Base-by-base conservation (phyloP, 2,888 invertebrate genomes). In the Chrysolina oricalcia region DNA sequence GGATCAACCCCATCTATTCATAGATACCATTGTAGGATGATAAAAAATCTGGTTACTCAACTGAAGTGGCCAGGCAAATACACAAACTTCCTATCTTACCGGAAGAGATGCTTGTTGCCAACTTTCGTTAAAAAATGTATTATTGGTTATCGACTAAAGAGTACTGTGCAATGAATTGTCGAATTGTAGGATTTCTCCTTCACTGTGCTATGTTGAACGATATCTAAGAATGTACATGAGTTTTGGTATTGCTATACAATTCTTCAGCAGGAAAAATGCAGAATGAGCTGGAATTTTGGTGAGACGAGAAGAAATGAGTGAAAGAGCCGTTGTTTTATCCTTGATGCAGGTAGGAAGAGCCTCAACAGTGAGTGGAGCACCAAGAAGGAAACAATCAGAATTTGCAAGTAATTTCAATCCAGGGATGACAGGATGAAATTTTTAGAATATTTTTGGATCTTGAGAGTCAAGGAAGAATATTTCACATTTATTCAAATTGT, bases 181-280 rank as follows among this genome's bases (percentile, higher is more conserved):
- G n/a, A 48, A 48, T 48, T 48, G n/a, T 48, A n/a, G 15, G n/a
- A n/a, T 15, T n/a, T 48, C 48, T n/a, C 17, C 8, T n/a, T 48
- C 17, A n/a, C 48, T 9, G n/a, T 48, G 15, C 48, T n/a, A 48
- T 48, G 48, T 48, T 48, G 48, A 9, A 48, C n/a, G 9, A n/a
- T 9, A 48, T 48, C 48, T 48, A n/a, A 48, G n/a, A 48, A 48
- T 48, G n/a, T 48, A 48, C 8, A 48, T 48, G n/a, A 48, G 15
- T 48, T 48, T 48, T 48, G 48, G n/a, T n/a, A 48, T 48, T n/a
- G 15, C n/a, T 48, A 48, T 9, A 48, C 48, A 48, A 48, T 48
- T 48, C n/a, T 48, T 17, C 48, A 15, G n/a, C 48, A 48, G n/a
- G n/a, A n/a, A 48, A 48, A 48, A 48, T 48, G n/a, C 48, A 48